Conservation (phyloP, 2,888 invertebrate genomes). For the Pachliopta kotzebuea region DNA sequence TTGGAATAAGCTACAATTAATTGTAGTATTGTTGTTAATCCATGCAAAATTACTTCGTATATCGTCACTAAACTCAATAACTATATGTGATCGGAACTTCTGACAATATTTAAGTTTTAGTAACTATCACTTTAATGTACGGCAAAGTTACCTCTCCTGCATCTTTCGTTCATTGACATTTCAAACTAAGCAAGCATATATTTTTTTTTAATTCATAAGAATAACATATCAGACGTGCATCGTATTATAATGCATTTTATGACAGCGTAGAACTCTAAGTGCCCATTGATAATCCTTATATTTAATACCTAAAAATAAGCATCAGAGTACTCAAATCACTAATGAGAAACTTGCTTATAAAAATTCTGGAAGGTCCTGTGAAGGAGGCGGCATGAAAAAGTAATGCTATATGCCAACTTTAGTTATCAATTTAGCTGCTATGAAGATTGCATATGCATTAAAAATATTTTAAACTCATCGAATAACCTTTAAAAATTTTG, state of each 20-base stretch:
- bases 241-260: constrained; percentile 13
- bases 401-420: too few relatives aligned
- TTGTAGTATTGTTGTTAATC: neutral
- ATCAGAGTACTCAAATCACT: neutral
- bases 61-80: too few relatives aligned
- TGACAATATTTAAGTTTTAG: neutral
- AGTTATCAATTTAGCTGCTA: too few relatives aligned
- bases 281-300: neutral
- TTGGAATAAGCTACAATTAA: too few relatives aligned
- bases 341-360: too few relatives aligned
- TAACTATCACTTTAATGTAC: neutral
- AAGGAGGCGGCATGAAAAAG: too few relatives aligned
- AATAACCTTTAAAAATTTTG: neutral
- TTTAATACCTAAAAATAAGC: neutral
- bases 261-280: constrained; percentile 6
- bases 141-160: neutral
- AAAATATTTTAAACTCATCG: too few relatives aligned
- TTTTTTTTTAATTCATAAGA: constrained; percentile 15
- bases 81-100: neutral
- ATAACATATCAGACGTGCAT: constrained; percentile 31
- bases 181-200: neutral
- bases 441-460: too few relatives aligned
- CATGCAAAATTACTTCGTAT: neutral
- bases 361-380: too few relatives aligned
- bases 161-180: neutral